Base-by-base conservation (phyloP, 2,797 vertebrate species). In the Lateolabrax maculatus region DNA sequence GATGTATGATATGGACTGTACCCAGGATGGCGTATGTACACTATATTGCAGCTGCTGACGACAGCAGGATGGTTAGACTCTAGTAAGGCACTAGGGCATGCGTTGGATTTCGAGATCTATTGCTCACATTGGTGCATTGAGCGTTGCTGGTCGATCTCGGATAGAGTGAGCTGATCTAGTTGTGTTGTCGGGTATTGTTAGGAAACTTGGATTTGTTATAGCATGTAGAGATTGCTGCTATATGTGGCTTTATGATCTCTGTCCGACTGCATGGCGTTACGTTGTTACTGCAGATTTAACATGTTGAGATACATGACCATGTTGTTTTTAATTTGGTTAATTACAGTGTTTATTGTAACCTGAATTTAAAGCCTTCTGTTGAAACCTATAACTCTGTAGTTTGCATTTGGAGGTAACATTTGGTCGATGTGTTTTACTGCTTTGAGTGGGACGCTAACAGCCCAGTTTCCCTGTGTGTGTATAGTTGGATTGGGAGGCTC, bases 1-100 rank as follows among this genome's bases (percentile, higher is more conserved):
- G 93, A 93, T 87, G 83, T 91, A 82, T 90, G 80, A 77, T 86
- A 80, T 77, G 91, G 92, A 90, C 88, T 76, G 55, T 84, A 80
- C 79, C 83, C 83, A 72, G 91, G 90, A 91, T 79, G 85, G 83
- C 79, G 82, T 86, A 89, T 84, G 77, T 84, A 75, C 89, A 81
- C 77, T 72, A 85, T 81, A 84, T 80, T 84, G 84, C 84, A 79
- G 75, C 81, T 87, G 83, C 81, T 84, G 89, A 83, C 61, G 52
- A 53, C 77, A 86, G 86, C 83, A 72, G 76, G 81, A 83, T 78
- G 83, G 85, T 84, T 84, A 53, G 74, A 73, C 81, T 82, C 63
- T 68, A 77, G 76, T 71, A 34, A 84, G 84, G 67, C 83, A 61
- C 34, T 31, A 16, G 81, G 76, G 75, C 66, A 66, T 85, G 71